Percentiles rank a stretch among this genome's conserved stretches.
phyloP scores from a whole-genome alignment of 1,140 invertebrate species.

The Neodiprion fabricii region DNA sequence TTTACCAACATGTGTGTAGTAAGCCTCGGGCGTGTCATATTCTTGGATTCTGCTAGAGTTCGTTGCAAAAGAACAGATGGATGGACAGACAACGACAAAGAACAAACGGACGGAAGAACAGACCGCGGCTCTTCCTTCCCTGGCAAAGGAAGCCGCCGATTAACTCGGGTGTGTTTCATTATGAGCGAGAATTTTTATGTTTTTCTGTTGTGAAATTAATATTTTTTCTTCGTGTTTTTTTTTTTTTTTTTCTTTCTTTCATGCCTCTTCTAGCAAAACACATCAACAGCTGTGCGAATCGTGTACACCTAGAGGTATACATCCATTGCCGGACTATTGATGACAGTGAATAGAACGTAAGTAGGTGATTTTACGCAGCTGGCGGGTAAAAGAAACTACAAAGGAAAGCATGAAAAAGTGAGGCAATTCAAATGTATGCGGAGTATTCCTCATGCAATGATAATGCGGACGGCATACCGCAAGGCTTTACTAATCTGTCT shows the following conservation, averaged over 20 bases:
- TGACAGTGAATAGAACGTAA: too few relatives aligned
- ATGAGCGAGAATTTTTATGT: neutral
- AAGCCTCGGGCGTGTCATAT: neutral
- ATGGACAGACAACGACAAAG: neutral
- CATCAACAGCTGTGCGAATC: neutral
- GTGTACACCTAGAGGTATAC: neutral
- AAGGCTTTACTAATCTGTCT: too few relatives aligned
- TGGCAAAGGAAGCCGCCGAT: neutral
- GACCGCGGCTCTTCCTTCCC: neutral
- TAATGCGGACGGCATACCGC: neutral
- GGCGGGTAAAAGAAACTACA: neutral
- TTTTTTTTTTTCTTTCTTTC: too few relatives aligned
- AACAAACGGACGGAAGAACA: neutral
- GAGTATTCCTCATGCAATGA: neutral
- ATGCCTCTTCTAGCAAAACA: neutral
- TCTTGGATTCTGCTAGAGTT: neutral
- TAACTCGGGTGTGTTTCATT: neutral
- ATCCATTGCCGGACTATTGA: neutral
- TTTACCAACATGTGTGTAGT: neutral
- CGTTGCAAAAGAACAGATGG: neutral
- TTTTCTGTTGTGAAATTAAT: too few relatives aligned
- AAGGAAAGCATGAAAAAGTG: neutral
- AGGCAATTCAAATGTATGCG: neutral
- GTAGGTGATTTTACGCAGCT: too few relatives aligned
- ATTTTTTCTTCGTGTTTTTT: too few relatives aligned